Base-by-base conservation (phyloP, 2,888 invertebrate genomes). In the Xanthorhoe designata region DNA sequence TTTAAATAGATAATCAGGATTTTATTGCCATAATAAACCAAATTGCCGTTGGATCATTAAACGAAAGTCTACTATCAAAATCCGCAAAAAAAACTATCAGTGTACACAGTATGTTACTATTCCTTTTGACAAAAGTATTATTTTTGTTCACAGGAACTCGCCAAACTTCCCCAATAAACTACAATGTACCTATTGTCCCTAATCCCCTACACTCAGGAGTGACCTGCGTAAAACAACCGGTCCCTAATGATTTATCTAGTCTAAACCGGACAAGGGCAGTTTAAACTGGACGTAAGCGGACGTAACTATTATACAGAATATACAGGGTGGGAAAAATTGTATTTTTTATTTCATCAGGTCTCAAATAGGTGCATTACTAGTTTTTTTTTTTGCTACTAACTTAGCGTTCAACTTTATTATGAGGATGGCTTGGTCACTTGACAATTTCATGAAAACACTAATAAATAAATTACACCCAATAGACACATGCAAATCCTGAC, bases 191-290 rank as follows among this genome's bases (percentile, higher is more conserved):
- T n/a, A 69, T 61, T 60, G 60, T 66, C 66, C 67, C 62, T 71
- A 70, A 71, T 68, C 68, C 70, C 56, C 61, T 15, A 70, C 70
- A 74, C 74, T 74, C 64, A 66, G 73, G 70, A 79, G 78, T 85
- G 83, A 86, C 81, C 75, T 78, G 84, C 84, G 50, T 67, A 77
- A 63, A 79, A 79, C 78, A 75, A 76, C 72, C 74, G 58, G 73
- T 67, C 73, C 75, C 72, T 79, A 76, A 77, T 79, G 77, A 75
- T 71, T 74, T 83, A 77, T 80, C 81, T 80, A 78, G 79, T 60
- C 52, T 58, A 64, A 63, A 69, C 69, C 53, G 69, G 70, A 64
- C 68, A 64, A 71, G 76, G 78, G 78, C 77, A 76, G 81, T 74
- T 74, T 60, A 51, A 63, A 72, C 78, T 78, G 80, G 78, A 66